phyloP scores from a whole-genome alignment of 2,113 vertebrate species.

The Nannospalax galili region DNA sequence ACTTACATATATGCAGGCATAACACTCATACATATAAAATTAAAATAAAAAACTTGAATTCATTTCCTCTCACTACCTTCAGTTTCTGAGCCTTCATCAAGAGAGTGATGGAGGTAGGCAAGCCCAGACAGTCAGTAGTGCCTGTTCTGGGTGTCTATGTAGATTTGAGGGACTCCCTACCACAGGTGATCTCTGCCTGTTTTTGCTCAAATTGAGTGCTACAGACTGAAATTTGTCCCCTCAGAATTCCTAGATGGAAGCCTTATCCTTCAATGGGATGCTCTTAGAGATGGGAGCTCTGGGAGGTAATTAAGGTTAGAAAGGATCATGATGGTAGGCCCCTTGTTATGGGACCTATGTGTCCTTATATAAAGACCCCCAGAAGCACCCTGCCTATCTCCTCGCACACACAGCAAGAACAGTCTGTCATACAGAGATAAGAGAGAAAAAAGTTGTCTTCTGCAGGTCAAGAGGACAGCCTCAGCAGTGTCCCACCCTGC shows the following conservation, averaged over 20 bases:
- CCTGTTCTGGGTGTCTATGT: neutral
- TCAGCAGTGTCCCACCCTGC: neutral
- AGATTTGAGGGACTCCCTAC: neutral
- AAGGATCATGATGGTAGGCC: neutral
- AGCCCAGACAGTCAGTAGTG: too few species aligned
- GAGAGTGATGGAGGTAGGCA: neutral
- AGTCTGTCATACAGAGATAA: neutral
- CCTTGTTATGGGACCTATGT: neutral
- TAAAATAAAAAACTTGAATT: too few species aligned
- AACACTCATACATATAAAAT: too few species aligned
- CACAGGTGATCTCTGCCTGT: neutral
- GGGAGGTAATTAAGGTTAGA: neutral
- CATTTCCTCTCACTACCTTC: neutral
- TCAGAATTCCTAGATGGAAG: neutral
- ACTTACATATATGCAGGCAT: too few species aligned
- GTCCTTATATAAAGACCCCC: neutral
- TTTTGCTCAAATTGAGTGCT: neutral
- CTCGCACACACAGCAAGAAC: neutral
- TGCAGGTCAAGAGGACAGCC: neutral
- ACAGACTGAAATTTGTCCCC: neutral
- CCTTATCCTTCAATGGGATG: neutral
- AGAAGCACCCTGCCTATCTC: neutral
- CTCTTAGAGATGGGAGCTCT: neutral
- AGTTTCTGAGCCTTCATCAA: neutral
- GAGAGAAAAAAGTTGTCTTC: neutral